Conservation (phyloP, 2,888 invertebrate genomes). For the Cosmia pyralina region DNA sequence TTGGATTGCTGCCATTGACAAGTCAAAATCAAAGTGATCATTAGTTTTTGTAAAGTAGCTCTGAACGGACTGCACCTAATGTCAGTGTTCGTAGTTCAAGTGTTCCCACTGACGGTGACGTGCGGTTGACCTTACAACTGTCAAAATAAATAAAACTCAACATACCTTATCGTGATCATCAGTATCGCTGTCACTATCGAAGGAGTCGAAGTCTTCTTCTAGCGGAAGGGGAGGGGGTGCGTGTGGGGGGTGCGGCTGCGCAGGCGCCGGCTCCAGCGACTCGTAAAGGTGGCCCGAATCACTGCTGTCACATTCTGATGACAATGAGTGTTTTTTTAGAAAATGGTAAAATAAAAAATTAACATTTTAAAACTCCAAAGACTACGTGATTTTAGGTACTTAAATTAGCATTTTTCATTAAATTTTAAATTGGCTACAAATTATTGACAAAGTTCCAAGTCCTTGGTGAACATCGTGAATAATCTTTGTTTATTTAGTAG, state of each 20-base stretch:
- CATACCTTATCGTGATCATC: conserved; percentile 86
- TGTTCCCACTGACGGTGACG: background rate
- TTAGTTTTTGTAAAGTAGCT: no score
- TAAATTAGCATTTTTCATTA: no score
- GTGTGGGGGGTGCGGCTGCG: conserved; percentile 64
- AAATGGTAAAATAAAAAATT: no score
- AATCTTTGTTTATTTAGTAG: no score
- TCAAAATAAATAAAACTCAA: background rate
- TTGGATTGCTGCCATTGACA: no score
- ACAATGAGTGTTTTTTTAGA: conserved; percentile 50
- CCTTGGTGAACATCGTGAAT: no score
- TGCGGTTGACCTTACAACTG: background rate
- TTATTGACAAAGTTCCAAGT: no score
- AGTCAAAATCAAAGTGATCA: no score
- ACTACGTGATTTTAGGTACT: no score
- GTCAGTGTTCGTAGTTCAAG: background rate
- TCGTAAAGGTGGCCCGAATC: conserved; percentile 94
- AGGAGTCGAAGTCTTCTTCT: conserved; percentile 93
- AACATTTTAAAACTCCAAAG: no score
- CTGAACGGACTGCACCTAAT: no score
- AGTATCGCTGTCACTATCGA: conserved; percentile 92
- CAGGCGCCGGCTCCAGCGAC: conserved; percentile 87
- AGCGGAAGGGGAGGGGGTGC: conserved; percentile 71
- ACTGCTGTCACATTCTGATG: conserved; percentile 90
- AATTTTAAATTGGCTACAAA: no score